Percentiles rank a stretch among this genome's conserved stretches.
These are phyloP conservation scores for Echeneis naucrates DNA, from an alignment of 2,797 vertebrate genomes.

Conservation along the genomic window DNA sequence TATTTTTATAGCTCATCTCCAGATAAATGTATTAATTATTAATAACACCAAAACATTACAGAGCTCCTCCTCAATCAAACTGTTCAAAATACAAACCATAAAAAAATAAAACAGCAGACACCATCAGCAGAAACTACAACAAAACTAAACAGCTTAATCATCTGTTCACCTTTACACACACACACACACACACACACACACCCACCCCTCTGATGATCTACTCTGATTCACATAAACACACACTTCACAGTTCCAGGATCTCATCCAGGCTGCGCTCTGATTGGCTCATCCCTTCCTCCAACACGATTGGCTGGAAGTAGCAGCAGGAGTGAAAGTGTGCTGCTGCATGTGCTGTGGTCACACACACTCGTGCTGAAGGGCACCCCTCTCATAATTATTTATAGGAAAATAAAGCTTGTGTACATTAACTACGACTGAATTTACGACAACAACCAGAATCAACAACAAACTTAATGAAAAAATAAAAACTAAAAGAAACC, in stretches of 20 bases:
- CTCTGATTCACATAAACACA: not conserved
- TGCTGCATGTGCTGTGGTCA: slow-evolving; percentile 15
- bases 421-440: no score
- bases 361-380: not conserved
- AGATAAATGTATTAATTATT: no score
- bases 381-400: no score
- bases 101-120: not conserved
- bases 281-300: slow-evolving; percentile 1
- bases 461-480: no score
- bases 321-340: slow-evolving; percentile 4
- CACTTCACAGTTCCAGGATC: not conserved
- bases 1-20: no score
- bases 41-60: not conserved
- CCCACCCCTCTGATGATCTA: slow-evolving; percentile 10
- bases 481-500: no score
- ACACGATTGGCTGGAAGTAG: not conserved
- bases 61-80: no score
- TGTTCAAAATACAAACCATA: not conserved
- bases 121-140: no score
- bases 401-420: no score
- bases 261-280: not conserved
- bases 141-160: no score
- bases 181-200: not conserved
- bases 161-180: not conserved
- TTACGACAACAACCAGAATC: no score